Evolutionary conservation across 1,140 invertebrate species (phyloP), one percentile per base, ranked within the genome.

Genomic region (Drosophila dunni): DNA sequence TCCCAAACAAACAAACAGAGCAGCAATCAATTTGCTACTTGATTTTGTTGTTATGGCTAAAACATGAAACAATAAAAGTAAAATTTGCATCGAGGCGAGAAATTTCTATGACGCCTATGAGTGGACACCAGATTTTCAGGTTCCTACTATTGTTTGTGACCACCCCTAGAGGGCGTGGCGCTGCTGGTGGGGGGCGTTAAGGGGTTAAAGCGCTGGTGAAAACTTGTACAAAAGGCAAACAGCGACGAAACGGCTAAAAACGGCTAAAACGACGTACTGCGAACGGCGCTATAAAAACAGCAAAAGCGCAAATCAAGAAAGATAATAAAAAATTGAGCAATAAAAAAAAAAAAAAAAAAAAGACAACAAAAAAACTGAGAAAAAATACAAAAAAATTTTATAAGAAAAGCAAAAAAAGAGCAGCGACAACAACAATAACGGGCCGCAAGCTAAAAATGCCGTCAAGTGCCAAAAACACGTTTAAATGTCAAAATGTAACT

Each of bases 401-500:
- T 29, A 29, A 5, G 24, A 29, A 15, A 7, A 40, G 34, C 36
- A 50, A 36, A 61, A 54, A 13, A 68, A 20, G 15, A 61, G 38
- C 33, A 61, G 33, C 46, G 53, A 15, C 36, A 66, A 44, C 62
- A 60, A 51, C 64, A 73, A 56, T 51, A 54, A 62, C 40, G 42
- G 50, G 60, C 60, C 33, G 44, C 44, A 33, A 53, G 62, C 29
- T 72, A 58, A 70, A 76, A 76, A 81, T 78, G 75, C 69, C 62
- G 72, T 69, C 72, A 84, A 84, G 81, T 84, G 82, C 79, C 83
- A 88, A 86, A 85, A 89, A 88, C 83, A 88, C 81, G 83, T 88
- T 88, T 88, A 80, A 88, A 88, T 86, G 83, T 86, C 83, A 86
- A 79, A 85, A 85, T 86, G 82, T 86, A 86, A 86, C 75, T 81